Evolutionary conservation across 2,888 invertebrate genomes (phyloP).

Genomic region (Hartigia nigra): DNA sequence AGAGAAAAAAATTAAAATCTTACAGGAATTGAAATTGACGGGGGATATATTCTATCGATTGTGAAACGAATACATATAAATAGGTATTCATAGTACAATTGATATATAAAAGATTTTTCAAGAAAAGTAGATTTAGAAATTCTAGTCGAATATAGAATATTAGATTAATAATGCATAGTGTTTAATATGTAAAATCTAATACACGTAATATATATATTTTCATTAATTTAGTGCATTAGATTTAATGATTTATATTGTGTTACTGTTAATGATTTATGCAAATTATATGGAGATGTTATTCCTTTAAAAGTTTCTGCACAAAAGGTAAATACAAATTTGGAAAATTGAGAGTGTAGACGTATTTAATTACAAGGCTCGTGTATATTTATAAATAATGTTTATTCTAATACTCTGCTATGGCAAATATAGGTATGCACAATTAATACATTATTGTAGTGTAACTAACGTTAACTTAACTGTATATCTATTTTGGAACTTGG

Average conservation of each 20-base stretch:
- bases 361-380: background rate
- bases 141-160: background rate
- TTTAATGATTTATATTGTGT: background rate
- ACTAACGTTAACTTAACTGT: background rate
- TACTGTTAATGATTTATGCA: background rate
- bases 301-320: background rate
- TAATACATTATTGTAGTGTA: background rate
- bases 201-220: background rate
- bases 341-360: background rate
- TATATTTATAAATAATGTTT: background rate
- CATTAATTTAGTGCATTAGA: background rate
- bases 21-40: background rate
- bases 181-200: background rate
- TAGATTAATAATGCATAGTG: background rate
- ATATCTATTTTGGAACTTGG: too few species aligned
- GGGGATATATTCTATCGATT: background rate
- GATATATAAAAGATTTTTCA: background rate
- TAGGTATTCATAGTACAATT: background rate
- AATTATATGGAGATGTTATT: background rate
- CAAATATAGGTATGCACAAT: background rate
- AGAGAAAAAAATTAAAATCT: background rate
- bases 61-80: background rate
- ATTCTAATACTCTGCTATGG: background rate
- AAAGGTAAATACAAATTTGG: background rate
- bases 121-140: background rate